Conservation (phyloP, 2,113 vertebrate species). For the Actenoides hombroni region DNA sequence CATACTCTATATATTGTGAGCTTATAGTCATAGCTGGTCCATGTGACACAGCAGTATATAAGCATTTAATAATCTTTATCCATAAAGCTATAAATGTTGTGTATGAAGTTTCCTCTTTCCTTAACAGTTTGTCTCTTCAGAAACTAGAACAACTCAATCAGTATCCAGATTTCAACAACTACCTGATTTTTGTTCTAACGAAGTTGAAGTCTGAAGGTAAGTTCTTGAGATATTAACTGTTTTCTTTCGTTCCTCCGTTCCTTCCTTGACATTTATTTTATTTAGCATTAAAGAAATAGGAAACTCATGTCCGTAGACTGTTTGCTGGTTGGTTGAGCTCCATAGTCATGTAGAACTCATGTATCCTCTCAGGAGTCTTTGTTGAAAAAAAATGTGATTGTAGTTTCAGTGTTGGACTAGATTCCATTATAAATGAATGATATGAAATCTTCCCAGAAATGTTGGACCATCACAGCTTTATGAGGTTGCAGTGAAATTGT, state of each 20-base stretch:
- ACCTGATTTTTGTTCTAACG: conserved; percentile 96
- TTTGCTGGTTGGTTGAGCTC: not conserved
- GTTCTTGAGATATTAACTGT: not conserved
- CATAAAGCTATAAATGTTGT: not conserved
- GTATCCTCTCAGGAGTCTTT: not conserved
- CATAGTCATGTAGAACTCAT: not conserved
- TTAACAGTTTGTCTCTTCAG: conserved; percentile 82
- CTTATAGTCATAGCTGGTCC: not conserved
- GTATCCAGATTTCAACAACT: conserved; percentile 98
- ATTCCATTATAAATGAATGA: not conserved
- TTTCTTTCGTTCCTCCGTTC: not conserved
- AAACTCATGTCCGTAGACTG: not conserved
- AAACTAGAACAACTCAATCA: conserved; percentile 99
- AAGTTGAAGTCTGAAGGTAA: conserved; percentile 98
- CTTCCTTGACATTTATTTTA: not conserved
- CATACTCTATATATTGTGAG: not conserved
- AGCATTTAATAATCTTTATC: not conserved
- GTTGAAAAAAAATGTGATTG: not conserved
- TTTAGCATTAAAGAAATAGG: not conserved
- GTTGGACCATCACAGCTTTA: not conserved
- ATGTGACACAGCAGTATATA: not conserved
- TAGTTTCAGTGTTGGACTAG: not conserved
- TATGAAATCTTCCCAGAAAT: not conserved
- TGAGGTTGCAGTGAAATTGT: not conserved
- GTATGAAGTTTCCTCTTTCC: conserved; percentile 59